A percentile compares a stretch with the other conserved stretches of the same genome.
Conservation (phyloP, 2,888 invertebrate species). For the Andrena chrysosceles region DNA sequence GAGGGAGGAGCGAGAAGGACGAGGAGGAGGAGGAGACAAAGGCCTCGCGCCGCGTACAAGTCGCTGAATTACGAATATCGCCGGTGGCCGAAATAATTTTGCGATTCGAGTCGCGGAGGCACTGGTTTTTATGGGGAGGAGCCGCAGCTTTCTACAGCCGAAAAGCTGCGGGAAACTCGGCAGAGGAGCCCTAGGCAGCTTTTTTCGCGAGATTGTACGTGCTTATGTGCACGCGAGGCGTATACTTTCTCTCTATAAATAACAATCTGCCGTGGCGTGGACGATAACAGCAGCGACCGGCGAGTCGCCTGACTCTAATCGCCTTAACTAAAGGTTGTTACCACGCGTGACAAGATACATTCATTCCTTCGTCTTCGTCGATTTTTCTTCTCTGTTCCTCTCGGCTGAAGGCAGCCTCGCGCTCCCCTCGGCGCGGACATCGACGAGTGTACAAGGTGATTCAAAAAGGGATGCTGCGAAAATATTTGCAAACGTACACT, state of each 20-base stretch:
- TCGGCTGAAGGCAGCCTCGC: conserved; percentile 10
- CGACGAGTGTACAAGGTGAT: neutral
- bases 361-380: conserved; percentile 32
- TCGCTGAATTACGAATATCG: conserved; percentile 21
- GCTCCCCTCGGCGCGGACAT: neutral
- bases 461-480: neutral
- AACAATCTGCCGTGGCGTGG: conserved; percentile 65
- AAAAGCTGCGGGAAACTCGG: conserved; percentile 29
- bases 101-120: neutral
- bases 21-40: neutral
- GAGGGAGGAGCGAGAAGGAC: conserved; percentile 7
- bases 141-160: conserved; percentile 9
- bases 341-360: conserved; percentile 57
- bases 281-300: conserved; percentile 65
- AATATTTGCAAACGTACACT: neutral
- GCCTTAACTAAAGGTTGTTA: conserved; percentile 73
- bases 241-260: conserved; percentile 78
- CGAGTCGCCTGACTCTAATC: conserved; percentile 69
- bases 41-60: conserved; percentile 9
- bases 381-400: neutral
- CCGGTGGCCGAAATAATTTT: neutral
- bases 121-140: neutral
- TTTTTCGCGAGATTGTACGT: conserved; percentile 9
- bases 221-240: conserved; percentile 9
- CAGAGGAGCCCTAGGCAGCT: conserved; percentile 13